These are phyloP conservation scores for Mesocricetus auratus DNA, from an alignment of 2,113 vertebrate genomes.

Conservation along the genomic window DNA sequence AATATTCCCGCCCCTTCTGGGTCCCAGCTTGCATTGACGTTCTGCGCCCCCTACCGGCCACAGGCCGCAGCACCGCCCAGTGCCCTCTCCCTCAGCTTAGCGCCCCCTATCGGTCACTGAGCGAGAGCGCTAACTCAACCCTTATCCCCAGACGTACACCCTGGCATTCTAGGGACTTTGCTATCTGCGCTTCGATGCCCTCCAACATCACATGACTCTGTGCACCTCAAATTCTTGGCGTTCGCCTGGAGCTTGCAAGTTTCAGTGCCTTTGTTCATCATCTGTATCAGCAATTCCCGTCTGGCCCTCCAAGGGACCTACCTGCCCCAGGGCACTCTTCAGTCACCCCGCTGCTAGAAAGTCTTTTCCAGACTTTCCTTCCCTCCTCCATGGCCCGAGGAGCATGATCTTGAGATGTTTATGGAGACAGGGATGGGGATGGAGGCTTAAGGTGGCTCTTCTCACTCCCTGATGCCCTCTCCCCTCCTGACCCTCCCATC, in stretches of 20 bases:
- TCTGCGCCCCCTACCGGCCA: constrained; percentile 51
- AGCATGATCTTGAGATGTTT: background rate
- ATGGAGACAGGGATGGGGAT: background rate
- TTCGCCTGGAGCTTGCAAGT: background rate
- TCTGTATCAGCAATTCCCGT: background rate
- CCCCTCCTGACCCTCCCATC: background rate
- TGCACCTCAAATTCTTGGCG: background rate
- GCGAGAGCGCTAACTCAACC: background rate
- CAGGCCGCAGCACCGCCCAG: background rate
- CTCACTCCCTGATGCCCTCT: background rate
- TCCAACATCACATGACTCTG: background rate
- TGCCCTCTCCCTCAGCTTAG: background rate
- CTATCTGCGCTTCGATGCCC: background rate
- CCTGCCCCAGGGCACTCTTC: background rate
- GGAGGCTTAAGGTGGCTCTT: background rate
- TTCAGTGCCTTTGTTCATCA: background rate
- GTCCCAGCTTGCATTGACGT: background rate
- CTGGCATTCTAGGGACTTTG: background rate
- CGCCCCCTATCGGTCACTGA: background rate
- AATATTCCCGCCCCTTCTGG: background rate
- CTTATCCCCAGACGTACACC: background rate
- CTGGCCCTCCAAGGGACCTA: background rate
- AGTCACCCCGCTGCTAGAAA: background rate
- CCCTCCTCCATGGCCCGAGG: background rate
- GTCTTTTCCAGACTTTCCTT: background rate